Conservation (phyloP, 2,888 invertebrate genomes). For the Adela reaumurella region DNA sequence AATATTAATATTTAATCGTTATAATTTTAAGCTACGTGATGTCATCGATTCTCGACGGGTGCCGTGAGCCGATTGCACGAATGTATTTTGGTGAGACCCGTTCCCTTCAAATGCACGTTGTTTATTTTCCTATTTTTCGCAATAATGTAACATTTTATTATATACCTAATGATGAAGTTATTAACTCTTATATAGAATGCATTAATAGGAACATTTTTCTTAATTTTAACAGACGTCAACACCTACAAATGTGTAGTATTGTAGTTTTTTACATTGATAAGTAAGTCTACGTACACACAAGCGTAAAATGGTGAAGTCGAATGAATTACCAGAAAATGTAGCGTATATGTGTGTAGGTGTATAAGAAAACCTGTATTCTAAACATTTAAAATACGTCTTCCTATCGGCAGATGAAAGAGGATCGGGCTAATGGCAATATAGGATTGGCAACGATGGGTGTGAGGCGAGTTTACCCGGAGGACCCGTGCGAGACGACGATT, state of each 20-base stretch:
- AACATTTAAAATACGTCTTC: too few relatives aligned
- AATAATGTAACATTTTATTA: background rate
- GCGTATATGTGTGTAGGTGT: background rate
- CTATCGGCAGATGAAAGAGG: too few relatives aligned
- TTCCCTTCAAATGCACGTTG: background rate
- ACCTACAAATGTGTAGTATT: background rate
- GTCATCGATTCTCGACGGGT: slow-evolving; percentile 23
- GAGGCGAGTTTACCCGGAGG: background rate
- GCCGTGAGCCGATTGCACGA: slow-evolving; percentile 19
- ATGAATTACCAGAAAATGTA: background rate
- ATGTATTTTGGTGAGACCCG: background rate
- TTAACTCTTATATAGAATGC: background rate
- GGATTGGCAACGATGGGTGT: background rate
- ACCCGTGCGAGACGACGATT: slow-evolving; percentile 34
- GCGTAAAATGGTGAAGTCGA: background rate
- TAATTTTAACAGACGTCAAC: background rate
- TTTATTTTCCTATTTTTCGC: background rate
- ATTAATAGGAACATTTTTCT: background rate
- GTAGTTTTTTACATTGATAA: too few relatives aligned
- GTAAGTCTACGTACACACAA: background rate
- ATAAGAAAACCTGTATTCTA: too few relatives aligned
- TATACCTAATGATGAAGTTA: background rate
- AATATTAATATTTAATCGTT: slow-evolving; percentile 50
- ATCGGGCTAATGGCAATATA: too few relatives aligned
- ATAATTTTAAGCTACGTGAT: slow-evolving; percentile 53